Percentiles rank a stretch among this genome's conserved stretches.
phyloP scores from a whole-genome alignment of 2,113 vertebrate genomes.

The Podarcis muralis region DNA sequence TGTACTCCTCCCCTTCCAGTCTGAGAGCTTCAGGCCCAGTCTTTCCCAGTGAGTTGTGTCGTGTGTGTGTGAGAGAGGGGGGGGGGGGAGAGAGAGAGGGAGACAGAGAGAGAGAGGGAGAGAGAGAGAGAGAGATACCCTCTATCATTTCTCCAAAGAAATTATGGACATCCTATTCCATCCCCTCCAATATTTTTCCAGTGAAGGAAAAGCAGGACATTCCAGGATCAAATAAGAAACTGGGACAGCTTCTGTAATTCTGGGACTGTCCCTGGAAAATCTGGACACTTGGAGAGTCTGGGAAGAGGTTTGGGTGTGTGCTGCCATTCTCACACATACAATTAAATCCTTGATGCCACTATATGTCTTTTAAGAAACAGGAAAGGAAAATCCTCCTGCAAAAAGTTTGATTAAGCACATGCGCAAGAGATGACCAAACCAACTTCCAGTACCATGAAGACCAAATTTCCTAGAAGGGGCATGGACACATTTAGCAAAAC shows the following conservation, averaged over 20 bases:
- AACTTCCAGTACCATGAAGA: background rate
- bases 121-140: no score
- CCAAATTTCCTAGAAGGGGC: background rate
- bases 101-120: no score
- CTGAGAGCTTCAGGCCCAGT: background rate
- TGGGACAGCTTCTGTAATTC: no score
- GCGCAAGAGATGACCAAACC: accelerated
- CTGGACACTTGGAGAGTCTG: background rate
- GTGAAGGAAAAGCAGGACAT: no score
- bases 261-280: no score
- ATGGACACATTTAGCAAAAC: background rate
- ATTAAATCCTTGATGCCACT: background rate
- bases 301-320: background rate
- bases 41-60: background rate
- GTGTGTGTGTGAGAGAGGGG: no score
- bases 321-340: background rate
- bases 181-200: no score
- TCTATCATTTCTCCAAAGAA: no score
- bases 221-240: no score
- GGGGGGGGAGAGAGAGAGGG: no score
- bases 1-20: background rate
- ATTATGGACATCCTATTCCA: no score
- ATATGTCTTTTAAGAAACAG: background rate
- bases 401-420: accelerated
- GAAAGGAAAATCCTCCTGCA: background rate